Conservation (phyloP, 2,113 vertebrate species). For the Lepus europaeus region DNA sequence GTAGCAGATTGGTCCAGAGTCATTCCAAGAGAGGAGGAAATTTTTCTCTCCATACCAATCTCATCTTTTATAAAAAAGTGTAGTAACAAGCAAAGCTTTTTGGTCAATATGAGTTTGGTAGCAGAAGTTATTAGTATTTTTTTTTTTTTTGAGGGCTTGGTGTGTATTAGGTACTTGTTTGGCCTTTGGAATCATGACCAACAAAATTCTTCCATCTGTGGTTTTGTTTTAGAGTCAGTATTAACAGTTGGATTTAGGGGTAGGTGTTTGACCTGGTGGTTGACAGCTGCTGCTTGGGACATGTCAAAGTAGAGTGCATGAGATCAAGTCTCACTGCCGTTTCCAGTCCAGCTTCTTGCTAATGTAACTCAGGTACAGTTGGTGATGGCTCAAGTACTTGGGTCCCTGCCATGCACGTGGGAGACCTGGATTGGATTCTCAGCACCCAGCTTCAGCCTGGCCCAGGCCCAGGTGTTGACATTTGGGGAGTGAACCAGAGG, state of each 20-base stretch:
- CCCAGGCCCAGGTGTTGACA: too few relatives aligned
- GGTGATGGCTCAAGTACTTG: too few relatives aligned
- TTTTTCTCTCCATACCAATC: background rate
- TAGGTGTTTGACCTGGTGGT: too few relatives aligned
- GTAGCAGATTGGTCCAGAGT: background rate
- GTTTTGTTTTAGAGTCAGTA: background rate
- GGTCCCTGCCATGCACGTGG: too few relatives aligned
- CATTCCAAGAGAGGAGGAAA: background rate
- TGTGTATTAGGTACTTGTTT: background rate
- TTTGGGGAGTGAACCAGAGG: too few relatives aligned
- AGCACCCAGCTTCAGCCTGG: too few relatives aligned
- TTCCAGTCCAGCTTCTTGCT: too few relatives aligned
- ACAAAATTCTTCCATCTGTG: background rate
- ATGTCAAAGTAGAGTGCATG: too few relatives aligned
- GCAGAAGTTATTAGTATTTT: background rate
- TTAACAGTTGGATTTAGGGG: slow-evolving; percentile 15
- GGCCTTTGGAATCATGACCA: slow-evolving; percentile 23
- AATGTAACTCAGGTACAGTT: too few relatives aligned
- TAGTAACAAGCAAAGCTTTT: background rate
- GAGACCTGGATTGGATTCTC: too few relatives aligned
- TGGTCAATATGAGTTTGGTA: background rate
- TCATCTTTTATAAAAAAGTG: background rate
- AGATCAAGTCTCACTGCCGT: too few relatives aligned
- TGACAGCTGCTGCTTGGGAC: too few relatives aligned
- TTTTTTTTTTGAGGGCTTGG: slow-evolving; percentile 27